A percentile compares a stretch with the other conserved stretches of the same genome.
These are phyloP conservation scores for Oscheius sp. DNA, from an alignment of 1,140 invertebrate genomes.

Conservation along the genomic window DNA sequence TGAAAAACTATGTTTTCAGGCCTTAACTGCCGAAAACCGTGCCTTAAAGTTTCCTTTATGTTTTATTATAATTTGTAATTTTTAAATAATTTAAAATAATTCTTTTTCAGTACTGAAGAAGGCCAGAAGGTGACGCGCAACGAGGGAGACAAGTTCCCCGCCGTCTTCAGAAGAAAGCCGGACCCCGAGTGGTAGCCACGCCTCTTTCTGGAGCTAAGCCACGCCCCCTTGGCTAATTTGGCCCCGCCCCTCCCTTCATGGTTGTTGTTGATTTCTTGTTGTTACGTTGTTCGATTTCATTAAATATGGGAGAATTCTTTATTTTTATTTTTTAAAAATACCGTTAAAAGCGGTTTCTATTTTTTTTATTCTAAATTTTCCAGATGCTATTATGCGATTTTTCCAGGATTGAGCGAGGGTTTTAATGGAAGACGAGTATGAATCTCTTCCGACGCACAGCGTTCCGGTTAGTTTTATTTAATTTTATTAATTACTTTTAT, in stretches of 20 bases:
- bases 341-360: neutral
- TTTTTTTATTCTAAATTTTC: neutral
- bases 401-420: neutral
- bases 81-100: neutral
- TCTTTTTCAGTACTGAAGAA: constrained; percentile 77
- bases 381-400: neutral
- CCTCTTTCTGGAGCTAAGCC: neutral
- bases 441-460: constrained; percentile 44
- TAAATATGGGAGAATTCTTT: neutral
- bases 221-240: too few species aligned
- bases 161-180: constrained; percentile 73
- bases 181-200: constrained; percentile 21
- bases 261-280: constrained; percentile 29
- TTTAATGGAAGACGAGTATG: constrained; percentile 48
- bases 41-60: too few species aligned
- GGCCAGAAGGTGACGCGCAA: constrained; percentile 95
- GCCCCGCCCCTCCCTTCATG: too few species aligned
- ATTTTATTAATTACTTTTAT: neutral
- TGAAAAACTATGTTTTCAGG: too few species aligned
- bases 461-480: constrained; percentile 16
- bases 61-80: too few species aligned
- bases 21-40: too few species aligned
- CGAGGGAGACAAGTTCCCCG: constrained; percentile 85
- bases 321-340: neutral
- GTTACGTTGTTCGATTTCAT: constrained; percentile 10